Evolutionary conservation across 1,140 invertebrate genomes (phyloP), one percentile per base, ranked within the genome.

Genomic region (Thrips palmi): DNA sequence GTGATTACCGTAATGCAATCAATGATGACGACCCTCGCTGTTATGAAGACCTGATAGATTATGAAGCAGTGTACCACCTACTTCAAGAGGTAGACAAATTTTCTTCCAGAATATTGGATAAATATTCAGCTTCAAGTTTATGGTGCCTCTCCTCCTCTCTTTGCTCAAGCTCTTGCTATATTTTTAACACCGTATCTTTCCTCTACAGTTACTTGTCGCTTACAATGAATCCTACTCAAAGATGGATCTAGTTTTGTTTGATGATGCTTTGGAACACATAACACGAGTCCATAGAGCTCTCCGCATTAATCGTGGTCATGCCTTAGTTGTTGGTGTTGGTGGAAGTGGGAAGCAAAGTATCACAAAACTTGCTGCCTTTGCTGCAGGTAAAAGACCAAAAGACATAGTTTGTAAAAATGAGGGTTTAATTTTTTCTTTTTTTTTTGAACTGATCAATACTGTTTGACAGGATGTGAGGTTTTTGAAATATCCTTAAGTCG

Each of bases 11-110:
- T 23, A 89, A 87, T 47, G 80, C 82, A 0, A 58, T 78, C 6
- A 77, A 77, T 33, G 78, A 84, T 48, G 67, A 68, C 1, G 79
- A 84, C 50, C 58, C 71, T 0, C 60, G 85, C 42, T 67, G 74
- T 40, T 93, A 93, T 50, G 86, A 92, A 57, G 86, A 92, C 58
- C 58, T 92, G 1, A 56, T 87, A 1, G 85, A 92, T 54, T 92
- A 86, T 50, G 74, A 85, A 43, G 80, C 84, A 1, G 70, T 84
- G 4, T 84, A 74, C 50, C 77, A 67, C 44, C 57, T 91, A 2
- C 88, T 91, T 47, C 71, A 81, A 62, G 82, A 88, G 67, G 77
- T 81, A 59, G 22, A n/a, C 19, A 20, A 42, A 25, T 11, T 33
- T 32, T 7, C 17, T 14, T 31, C 17, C 5, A 7, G n/a, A 5